Evolutionary conservation across 2,888 invertebrate genomes (phyloP).

Genomic region (Suillia variegata): DNA sequence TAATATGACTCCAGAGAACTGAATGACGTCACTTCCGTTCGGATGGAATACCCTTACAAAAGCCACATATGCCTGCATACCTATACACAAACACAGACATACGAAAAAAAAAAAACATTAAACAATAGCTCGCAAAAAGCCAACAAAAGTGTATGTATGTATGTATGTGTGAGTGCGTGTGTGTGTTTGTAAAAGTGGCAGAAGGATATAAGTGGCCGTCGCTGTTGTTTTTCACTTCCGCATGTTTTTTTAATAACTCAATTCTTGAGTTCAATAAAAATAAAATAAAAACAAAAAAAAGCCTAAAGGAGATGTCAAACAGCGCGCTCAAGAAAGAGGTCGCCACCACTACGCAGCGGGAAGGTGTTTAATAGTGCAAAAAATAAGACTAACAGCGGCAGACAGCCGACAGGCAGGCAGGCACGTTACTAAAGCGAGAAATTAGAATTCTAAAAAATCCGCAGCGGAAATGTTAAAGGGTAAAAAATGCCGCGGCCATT

Average conservation of each 20-base stretch:
- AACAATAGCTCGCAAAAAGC: background rate
- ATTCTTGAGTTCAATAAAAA: background rate
- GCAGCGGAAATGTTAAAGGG: background rate
- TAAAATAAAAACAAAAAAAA: background rate
- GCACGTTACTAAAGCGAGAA: too few species aligned
- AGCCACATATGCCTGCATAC: too few species aligned
- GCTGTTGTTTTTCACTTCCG: background rate
- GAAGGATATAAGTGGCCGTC: background rate
- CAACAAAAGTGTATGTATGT: background rate
- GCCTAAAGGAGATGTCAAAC: too few species aligned
- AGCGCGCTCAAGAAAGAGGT: too few species aligned
- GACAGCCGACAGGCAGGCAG: too few species aligned
- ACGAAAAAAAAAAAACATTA: too few species aligned
- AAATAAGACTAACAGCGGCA: too few species aligned
- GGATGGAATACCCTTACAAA: too few species aligned
- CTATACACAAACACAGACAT: too few species aligned
- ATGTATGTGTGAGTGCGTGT: background rate
- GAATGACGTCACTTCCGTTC: background rate
- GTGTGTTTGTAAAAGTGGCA: background rate
- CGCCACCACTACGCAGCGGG: too few species aligned
- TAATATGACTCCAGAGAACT: conserved; percentile 21
- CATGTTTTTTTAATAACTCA: conserved; percentile 14
- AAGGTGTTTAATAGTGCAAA: too few species aligned
- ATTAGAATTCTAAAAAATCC: background rate
- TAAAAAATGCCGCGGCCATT: conserved; percentile 16